Conservation (phyloP, 2,113 vertebrate species). For the Plestiodon gilberti region DNA sequence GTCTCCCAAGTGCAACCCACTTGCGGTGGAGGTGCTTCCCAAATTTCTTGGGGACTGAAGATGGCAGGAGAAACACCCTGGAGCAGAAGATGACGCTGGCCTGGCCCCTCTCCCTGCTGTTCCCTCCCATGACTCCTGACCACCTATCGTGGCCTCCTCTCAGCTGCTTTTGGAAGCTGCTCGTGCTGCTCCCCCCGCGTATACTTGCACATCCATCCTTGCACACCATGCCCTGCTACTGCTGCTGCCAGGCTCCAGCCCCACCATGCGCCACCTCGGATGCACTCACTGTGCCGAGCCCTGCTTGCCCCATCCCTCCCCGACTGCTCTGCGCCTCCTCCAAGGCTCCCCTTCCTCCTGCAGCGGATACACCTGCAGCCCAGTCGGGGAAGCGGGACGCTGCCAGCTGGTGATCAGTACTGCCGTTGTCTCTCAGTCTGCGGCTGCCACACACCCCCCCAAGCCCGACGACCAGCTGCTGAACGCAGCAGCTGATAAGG, state of each 20-base stretch:
- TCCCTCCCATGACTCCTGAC: too few relatives aligned
- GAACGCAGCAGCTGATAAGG: too few relatives aligned
- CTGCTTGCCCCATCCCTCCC: neutral
- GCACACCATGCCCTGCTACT: constrained; percentile 5
- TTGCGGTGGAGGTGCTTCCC: too few relatives aligned
- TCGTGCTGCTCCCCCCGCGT: neutral
- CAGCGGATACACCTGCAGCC: neutral
- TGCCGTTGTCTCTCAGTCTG: neutral
- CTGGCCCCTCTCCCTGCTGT: too few relatives aligned
- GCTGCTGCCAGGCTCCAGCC: neutral
- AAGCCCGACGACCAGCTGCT: too few relatives aligned
- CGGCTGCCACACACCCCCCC: constrained; percentile 49
- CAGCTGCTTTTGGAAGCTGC: too few relatives aligned
- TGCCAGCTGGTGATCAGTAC: neutral
- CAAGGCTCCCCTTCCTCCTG: neutral
- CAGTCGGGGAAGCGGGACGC: neutral
- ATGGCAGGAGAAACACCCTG: too few relatives aligned
- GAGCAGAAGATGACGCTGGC: too few relatives aligned
- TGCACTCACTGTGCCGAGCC: neutral
- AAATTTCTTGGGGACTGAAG: too few relatives aligned
- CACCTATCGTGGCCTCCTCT: too few relatives aligned
- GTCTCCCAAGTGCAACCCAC: too few relatives aligned
- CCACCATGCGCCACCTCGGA: neutral
- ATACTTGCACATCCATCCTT: constrained; percentile 10
- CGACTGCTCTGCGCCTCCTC: neutral